These are phyloP conservation scores for Neoitamus cyanurus DNA, from an alignment of 2,888 invertebrate species.

Conservation along the genomic window DNA sequence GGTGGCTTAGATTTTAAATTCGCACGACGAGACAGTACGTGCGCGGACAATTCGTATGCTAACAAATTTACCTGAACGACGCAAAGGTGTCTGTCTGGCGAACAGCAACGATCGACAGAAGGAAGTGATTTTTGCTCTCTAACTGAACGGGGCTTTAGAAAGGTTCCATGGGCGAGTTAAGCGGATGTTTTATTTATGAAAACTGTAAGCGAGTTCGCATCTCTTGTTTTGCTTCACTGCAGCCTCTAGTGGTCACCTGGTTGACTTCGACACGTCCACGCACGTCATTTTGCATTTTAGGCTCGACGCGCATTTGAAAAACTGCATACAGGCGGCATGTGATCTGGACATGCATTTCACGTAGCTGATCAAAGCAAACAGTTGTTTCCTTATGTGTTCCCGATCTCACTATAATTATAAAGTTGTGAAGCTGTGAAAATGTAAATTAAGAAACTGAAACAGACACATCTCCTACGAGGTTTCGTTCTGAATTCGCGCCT, in stretches of 20 bases:
- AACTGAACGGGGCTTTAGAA: background rate
- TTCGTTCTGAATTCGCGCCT: too few relatives aligned
- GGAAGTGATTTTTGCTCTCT: slow-evolving; percentile 2
- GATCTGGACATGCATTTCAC: background rate
- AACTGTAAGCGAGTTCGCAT: background rate
- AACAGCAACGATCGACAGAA: background rate
- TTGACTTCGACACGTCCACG: background rate
- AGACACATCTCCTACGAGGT: too few relatives aligned
- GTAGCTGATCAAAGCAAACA: background rate
- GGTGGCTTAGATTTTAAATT: slow-evolving; percentile 30
- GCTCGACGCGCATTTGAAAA: background rate
- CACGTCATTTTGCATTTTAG: background rate
- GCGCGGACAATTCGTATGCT: slow-evolving; percentile 46
- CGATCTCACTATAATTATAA: background rate
- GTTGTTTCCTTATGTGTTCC: background rate
- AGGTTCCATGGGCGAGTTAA: background rate
- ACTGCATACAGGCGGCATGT: background rate
- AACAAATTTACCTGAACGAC: slow-evolving; percentile 41
- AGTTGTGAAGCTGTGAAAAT: too few relatives aligned
- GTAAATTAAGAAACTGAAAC: too few relatives aligned
- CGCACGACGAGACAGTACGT: slow-evolving; percentile 46
- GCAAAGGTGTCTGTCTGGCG: slow-evolving; percentile 34
- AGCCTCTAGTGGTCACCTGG: background rate
- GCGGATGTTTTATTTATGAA: slow-evolving; percentile 5
- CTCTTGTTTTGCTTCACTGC: background rate